These are phyloP conservation scores for Helicoverpa armigera DNA, from an alignment of 1,140 invertebrate species.

Conservation along the genomic window DNA sequence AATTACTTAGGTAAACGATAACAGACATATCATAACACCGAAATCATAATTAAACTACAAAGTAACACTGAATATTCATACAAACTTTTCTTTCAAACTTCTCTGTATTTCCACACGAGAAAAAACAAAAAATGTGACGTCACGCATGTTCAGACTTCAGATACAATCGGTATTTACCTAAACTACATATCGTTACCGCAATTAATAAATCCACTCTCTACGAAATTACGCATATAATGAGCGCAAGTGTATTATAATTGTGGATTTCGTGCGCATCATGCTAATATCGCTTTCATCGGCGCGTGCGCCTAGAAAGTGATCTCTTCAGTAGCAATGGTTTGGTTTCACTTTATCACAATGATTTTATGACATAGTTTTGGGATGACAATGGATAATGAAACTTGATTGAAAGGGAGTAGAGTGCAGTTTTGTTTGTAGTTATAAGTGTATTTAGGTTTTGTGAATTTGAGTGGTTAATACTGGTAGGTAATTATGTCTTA, in stretches of 20 bases:
- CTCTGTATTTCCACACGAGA: background rate
- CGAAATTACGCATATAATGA: slow-evolving; percentile 39
- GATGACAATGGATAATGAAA: background rate
- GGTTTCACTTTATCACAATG: slow-evolving; percentile 42
- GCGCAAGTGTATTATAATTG: slow-evolving; percentile 34
- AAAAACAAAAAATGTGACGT: background rate
- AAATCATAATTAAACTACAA: no score
- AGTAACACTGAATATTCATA: no score
- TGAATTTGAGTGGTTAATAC: slow-evolving; percentile 3
- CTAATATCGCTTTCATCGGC: slow-evolving; percentile 63
- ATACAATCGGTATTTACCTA: background rate
- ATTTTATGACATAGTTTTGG: slow-evolving; percentile 33
- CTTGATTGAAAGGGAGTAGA: background rate
- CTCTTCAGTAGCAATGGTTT: slow-evolving; percentile 23
- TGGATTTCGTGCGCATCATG: slow-evolving; percentile 48
- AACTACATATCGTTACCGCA: background rate
- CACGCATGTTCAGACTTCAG: background rate
- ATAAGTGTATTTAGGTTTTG: background rate
- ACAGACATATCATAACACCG: no score
- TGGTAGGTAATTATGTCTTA: background rate
- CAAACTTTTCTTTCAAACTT: no score
- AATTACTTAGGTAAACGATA: no score
- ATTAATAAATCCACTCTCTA: slow-evolving; percentile 38
- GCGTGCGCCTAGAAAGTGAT: slow-evolving; percentile 65
- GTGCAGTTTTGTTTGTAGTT: background rate